These are phyloP conservation scores for Villa cingulata DNA, from an alignment of 2,888 invertebrate genomes.

Conservation along the genomic window DNA sequence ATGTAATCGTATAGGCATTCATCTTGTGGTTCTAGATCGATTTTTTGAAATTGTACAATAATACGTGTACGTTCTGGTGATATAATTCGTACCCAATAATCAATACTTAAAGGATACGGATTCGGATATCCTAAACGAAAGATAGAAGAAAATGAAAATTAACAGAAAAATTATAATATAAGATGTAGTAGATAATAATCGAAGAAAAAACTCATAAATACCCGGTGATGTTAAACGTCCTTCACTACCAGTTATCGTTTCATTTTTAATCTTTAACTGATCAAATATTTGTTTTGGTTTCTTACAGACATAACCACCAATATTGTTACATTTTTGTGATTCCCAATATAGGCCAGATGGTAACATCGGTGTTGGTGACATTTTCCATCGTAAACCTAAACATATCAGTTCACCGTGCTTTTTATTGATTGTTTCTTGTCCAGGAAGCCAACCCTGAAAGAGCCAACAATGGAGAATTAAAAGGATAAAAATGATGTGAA, in stretches of 20 bases:
- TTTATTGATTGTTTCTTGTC: slow-evolving; percentile 36
- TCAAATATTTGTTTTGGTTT: slow-evolving; percentile 31
- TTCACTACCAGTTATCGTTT: slow-evolving; percentile 48
- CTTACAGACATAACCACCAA: slow-evolving; percentile 58
- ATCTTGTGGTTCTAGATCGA: slow-evolving; percentile 61
- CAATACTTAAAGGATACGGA: slow-evolving; percentile 56
- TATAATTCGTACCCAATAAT: slow-evolving; percentile 53
- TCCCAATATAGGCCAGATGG: slow-evolving; percentile 62
- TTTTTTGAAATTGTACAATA: slow-evolving; percentile 50
- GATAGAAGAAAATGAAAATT: not conserved
- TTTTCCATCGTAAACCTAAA: slow-evolving; percentile 50
- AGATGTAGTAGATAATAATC: too few relatives aligned
- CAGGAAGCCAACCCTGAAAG: slow-evolving; percentile 45
- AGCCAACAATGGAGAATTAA: not conserved
- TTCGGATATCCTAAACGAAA: slow-evolving; percentile 43
- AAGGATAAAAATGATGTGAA: not conserved
- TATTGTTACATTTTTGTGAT: slow-evolving; percentile 45
- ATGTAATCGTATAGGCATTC: slow-evolving; percentile 70
- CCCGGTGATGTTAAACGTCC: slow-evolving; percentile 55
- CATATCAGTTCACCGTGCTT: slow-evolving; percentile 32
- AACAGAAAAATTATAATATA: not conserved
- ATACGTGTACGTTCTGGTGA: slow-evolving; percentile 53
- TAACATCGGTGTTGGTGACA: slow-evolving; percentile 47
- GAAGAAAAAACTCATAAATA: slow-evolving; percentile 11
- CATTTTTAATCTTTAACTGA: slow-evolving; percentile 36